Base-by-base conservation (phyloP, 2,888 invertebrate species). In the Eupithecia insigniata region DNA sequence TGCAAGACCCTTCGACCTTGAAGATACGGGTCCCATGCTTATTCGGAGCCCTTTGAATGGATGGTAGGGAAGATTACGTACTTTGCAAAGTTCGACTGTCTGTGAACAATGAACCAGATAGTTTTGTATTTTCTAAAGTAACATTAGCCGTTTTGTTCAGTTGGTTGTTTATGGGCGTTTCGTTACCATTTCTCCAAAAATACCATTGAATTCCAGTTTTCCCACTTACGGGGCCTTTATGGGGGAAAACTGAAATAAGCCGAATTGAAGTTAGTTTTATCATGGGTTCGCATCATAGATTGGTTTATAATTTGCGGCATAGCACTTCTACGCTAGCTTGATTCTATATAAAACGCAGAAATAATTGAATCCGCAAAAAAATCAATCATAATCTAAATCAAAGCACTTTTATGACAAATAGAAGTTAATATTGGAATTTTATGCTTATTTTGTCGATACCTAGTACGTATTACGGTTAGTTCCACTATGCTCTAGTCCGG, bases 1-100 rank as follows among this genome's bases (percentile, higher is more conserved):
- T 64, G 64, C 22, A 12, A 16, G 64, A 18, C 69, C 62, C 39
- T 72, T 66, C 34, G 69, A 66, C 69, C 72, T 66, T 71, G 36
- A 64, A 34, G n/a, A n/a, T n/a, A 62, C 28, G 18, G 36, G 12
- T 22, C 64, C 64, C 22, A 7, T 64, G 64, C 64, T 36, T 39
- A 22, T n/a, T 60, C 34, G 12, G 10, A 34, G 34, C 62, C 10
- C 62, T 34, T 22, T 60, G 18, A 30, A 30, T 55, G 22, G 14
- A 12, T 55, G 2, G 12, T 18, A 2, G 30, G 30, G 30, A 60
- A 60, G 60, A 28, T 60, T 28, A 18, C 18, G 60, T 30, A 60
- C 30, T 60, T 60, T 30, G 30, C 12, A 30, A 30, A 60, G 60
- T 30, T 30, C 1, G 4, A n/a, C 32, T 62, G 32, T 32, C 32